Percentiles rank a stretch among this genome's conserved stretches.
Conservation (phyloP, 2,888 invertebrate species). For the Mycalesis mineus region DNA sequence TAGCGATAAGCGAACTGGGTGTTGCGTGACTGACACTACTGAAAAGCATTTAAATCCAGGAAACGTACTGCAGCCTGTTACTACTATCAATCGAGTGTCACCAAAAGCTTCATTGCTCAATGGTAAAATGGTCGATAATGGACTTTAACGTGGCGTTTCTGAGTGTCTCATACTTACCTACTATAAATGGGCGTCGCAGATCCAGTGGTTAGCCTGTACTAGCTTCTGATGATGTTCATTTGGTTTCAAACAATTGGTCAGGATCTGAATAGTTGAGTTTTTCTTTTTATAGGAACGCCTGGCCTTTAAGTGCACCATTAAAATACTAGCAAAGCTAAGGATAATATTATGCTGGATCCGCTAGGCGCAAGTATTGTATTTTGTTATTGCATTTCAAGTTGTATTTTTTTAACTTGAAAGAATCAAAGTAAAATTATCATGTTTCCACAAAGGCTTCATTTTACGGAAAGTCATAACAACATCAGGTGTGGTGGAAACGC, state of each 20-base stretch:
- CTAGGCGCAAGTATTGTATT: too few relatives aligned
- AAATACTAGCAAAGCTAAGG: too few relatives aligned
- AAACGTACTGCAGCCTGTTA: conserved; percentile 21
- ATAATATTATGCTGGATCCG: too few relatives aligned
- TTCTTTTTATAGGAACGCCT: too few relatives aligned
- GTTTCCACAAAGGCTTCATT: conserved; percentile 8
- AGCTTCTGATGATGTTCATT: too few relatives aligned
- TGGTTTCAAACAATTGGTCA: too few relatives aligned
- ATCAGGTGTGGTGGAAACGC: conserved; percentile 6
- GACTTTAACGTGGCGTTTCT: not conserved
- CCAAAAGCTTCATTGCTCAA: conserved; percentile 2
- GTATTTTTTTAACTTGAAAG: not conserved
- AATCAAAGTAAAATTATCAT: not conserved
- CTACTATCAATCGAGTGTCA: conserved; percentile 24
- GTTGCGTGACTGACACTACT: conserved; percentile 29
- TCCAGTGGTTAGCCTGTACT: too few relatives aligned
- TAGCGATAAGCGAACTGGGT: conserved; percentile 16
- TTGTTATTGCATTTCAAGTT: too few relatives aligned
- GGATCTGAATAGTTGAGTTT: too few relatives aligned
- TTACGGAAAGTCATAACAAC: conserved; percentile 9
- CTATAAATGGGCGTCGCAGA: too few relatives aligned
- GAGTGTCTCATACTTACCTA: too few relatives aligned
- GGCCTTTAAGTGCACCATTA: too few relatives aligned
- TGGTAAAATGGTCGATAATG: not conserved
- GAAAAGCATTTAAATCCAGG: conserved; percentile 28